Evolutionary conservation across 92 coral and sea anemone species (phyloP), one percentile per base, ranked within the genome.

Genomic region (Pocillopora meandrina): DNA sequence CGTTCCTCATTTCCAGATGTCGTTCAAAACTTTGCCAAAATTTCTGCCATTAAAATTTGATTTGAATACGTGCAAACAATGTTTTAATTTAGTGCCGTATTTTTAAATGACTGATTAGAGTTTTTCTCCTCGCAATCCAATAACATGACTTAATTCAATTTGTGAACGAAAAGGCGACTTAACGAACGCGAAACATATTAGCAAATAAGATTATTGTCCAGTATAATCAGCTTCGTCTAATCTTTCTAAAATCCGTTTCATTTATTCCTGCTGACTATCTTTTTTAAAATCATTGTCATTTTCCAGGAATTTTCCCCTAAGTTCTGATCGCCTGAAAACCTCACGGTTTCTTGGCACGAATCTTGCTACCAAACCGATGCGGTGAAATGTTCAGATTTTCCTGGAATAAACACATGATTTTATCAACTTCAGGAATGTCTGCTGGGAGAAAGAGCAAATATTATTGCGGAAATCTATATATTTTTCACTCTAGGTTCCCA

Each of bases 161-260:
- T 12, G 33, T 57, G 65, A 11, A 15, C 10, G 9, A 23, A 5
- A 52, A 47, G 16, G 23, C 34, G 33, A 42, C 42, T 61, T 61
- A 65, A 19, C 12, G 56, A 65, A 65, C 49, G 52, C 26, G 62
- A 65, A 79, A 42, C 82, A 19, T 23, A 62, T 62, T 64, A 79
- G 72, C 9, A n/a, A 20, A 26, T 65, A 8, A 77, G 21, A 18
- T 79, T n/a, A 23, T 79, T 61, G 20, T 49, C 64, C 55, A 79
- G 56, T 79, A 52, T 18, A 65, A 49, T 52, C 71, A 57, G 5
- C 61, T 47, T 36, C 71, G 60, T 55, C 5, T 65, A 23, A 78
- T 78, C 62, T 19, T 42, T n/a, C 62, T 12, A 62, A 66, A 21
- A 52, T 79, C 73, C 61, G 0, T 65, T 65, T 23, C 16, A 76